phyloP scores from a whole-genome alignment of 2,113 vertebrate genomes.

The Eira barbara region DNA sequence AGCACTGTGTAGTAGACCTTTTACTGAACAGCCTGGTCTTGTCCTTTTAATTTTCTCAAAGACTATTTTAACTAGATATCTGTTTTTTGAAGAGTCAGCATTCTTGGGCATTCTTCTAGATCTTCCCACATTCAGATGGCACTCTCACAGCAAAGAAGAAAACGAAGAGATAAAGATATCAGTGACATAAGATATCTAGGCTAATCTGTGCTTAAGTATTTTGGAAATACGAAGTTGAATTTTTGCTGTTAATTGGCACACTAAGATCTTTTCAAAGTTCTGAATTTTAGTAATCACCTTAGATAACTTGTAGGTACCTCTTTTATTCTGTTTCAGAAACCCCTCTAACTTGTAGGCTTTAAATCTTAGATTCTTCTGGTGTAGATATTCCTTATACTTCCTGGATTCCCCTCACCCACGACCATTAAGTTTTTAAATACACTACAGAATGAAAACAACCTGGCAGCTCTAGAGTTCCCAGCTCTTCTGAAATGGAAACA shows the following conservation, averaged over 20 bases:
- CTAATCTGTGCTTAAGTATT: not conserved
- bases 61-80: constrained; percentile 15
- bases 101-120: not conserved
- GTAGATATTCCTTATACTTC: not conserved
- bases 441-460: not conserved
- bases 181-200: not conserved
- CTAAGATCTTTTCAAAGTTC: not conserved
- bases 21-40: not conserved
- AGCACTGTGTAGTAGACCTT: not conserved
- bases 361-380: not conserved
- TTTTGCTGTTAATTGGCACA: not conserved
- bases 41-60: not conserved
- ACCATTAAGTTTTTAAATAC: not conserved
- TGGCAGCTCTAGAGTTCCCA: not conserved
- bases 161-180: not conserved
- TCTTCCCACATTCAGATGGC: not conserved
- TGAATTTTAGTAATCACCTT: constrained; percentile 11
- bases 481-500: not conserved
- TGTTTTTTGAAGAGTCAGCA: not conserved
- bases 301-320: not conserved
- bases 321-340: not conserved
- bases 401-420: not conserved
- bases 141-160: constrained; percentile 25
- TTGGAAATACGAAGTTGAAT: not conserved
- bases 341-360: not conserved